Evolutionary conservation across 2,797 vertebrate species (phyloP), one percentile per base, ranked within the genome.

Genomic region (Onychomys leucogaster): DNA sequence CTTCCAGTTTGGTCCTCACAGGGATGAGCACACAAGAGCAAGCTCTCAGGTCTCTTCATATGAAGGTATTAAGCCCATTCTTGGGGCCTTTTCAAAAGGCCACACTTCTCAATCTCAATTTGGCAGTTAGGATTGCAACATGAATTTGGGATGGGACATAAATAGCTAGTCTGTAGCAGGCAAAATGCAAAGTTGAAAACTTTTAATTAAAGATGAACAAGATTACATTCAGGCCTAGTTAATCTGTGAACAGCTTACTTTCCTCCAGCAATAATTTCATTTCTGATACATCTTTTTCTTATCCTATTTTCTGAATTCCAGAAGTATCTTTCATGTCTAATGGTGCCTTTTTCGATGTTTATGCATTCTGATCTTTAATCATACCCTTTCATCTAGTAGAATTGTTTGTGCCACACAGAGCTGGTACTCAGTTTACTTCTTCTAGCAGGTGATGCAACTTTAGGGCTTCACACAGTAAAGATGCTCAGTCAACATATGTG

Each of bases 251-350:
- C 32, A 92, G 21, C 73, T 85, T 67, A 5, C 37, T 83, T 83
- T 95, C n/a, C n/a, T 97, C 5, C 37, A 92, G 23, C 9, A 95
- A 69, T 29, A 67, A 69, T 71, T 80, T 87, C 37, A 57, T 83
- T 96, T 96, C 57, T 59, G 14, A 77, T 59, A 34, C 59, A 52
- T 80, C 37, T 80, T 85, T 90, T 89, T 86, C 23, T 84, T 11
- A 49, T 93, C 52, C 95, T 92, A 4, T 67, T 41, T 95, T 91
- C 23, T 89, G 34, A 90, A 84, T 88, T 23, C 21, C 27, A 75
- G 37, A 82, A 95, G 67, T 88, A 96, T 57, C 73, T 94, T 32
- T 73, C 49, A 69, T 94, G 96, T 89, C 46, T 84, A 88, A 91
- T 59, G 32, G 65, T 89, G 11, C 65, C 91, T 96, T 69, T 93